Conservation (phyloP, 2,113 vertebrate genomes). For the Melospiza melodia region DNA sequence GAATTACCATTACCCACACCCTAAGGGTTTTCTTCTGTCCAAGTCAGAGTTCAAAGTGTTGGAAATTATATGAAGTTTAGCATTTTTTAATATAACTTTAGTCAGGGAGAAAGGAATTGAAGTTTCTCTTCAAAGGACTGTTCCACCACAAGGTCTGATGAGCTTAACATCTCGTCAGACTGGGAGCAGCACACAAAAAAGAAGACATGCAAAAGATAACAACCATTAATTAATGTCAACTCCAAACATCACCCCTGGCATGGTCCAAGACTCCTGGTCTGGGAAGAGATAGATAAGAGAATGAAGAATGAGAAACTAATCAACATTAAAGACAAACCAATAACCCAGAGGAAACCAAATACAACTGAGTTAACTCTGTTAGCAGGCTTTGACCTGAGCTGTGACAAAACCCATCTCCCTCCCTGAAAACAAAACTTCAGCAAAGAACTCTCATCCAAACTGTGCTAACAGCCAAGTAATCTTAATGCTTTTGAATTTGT, state of each 20-base stretch:
- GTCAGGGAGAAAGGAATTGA: neutral
- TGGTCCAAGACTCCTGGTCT: neutral
- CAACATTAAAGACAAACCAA: neutral
- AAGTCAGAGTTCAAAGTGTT: neutral
- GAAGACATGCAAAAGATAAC: neutral
- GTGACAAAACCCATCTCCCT: neutral
- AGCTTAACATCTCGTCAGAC: neutral
- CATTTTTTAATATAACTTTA: neutral
- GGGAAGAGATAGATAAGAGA: neutral
- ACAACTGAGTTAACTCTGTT: neutral
- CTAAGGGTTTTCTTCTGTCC: neutral
- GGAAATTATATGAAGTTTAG: neutral
- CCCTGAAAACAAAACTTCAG: neutral
- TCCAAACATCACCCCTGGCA: neutral
- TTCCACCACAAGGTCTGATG: neutral
- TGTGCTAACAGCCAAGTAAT: neutral
- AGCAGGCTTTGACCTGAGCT: neutral
- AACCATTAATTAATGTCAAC: neutral
- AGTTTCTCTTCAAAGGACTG: neutral
- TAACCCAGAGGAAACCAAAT: neutral
- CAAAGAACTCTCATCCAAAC: neutral
- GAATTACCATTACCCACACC: neutral
- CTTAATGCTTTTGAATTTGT: neutral
- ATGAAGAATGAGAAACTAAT: neutral
- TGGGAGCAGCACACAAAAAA: neutral